Percentiles rank a stretch among this genome's conserved stretches.
Evolutionary conservation across 2,113 vertebrate genomes (phyloP).

Genomic region (Ailurus styani): DNA sequence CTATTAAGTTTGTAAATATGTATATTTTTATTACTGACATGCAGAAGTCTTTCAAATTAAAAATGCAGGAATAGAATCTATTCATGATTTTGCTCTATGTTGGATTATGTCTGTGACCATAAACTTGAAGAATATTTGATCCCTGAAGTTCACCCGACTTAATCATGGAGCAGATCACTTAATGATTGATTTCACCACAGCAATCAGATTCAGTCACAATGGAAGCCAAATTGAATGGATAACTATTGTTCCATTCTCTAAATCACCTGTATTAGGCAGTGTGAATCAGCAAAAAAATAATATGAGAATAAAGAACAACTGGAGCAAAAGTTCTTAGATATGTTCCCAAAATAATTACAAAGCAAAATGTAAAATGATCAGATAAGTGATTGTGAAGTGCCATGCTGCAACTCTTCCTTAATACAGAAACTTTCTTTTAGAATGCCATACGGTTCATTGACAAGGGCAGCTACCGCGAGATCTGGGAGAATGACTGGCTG

Average conservation of each 20-base stretch:
- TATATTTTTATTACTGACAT: background rate
- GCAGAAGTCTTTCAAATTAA: constrained; percentile 19
- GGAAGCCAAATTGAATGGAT: background rate
- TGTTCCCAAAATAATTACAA: constrained; percentile 2
- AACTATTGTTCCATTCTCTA: background rate
- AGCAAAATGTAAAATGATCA: background rate
- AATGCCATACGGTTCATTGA: constrained; percentile 80
- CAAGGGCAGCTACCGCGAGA: constrained; percentile 73
- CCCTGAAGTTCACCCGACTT: background rate
- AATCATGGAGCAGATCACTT: background rate
- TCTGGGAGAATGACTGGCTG: constrained; percentile 85
- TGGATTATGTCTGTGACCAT: background rate
- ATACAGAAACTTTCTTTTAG: constrained; percentile 76
- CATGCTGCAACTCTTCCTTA: background rate
- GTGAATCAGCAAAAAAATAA: background rate
- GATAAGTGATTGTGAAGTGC: background rate
- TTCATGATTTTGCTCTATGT: background rate
- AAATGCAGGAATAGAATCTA: background rate
- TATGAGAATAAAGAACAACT: background rate
- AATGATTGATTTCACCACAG: background rate
- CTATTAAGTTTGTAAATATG: background rate
- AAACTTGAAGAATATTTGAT: background rate
- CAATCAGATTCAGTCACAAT: background rate
- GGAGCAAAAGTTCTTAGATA: background rate
- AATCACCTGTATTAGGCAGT: background rate